A percentile compares a stretch with the other conserved stretches of the same genome.
phyloP scores from a whole-genome alignment of 1,140 invertebrate species.

The Procambarus clarkii region DNA sequence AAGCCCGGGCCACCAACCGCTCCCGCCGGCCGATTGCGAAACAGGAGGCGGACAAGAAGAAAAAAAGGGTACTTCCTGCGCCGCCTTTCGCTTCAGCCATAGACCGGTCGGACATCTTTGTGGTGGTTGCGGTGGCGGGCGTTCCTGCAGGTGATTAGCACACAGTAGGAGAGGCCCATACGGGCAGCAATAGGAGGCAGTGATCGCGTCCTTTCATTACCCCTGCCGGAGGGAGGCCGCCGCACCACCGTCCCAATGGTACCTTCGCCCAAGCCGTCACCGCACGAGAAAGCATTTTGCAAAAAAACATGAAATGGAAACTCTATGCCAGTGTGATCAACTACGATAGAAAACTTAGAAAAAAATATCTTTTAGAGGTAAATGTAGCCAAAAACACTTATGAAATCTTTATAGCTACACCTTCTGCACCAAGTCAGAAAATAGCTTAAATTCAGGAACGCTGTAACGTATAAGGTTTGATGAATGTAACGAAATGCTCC shows the following conservation, averaged over 20 bases:
- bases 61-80: not conserved
- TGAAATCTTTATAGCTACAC: slow-evolving; percentile 68
- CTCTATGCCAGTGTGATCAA: slow-evolving; percentile 32
- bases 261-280: too few species aligned
- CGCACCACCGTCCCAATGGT: not conserved
- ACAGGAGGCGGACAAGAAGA: not conserved
- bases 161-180: not conserved
- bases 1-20: not conserved
- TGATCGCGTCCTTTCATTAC: not conserved
- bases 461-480: slow-evolving; percentile 70
- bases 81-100: not conserved
- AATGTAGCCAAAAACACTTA: slow-evolving; percentile 67
- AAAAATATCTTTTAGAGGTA: slow-evolving; percentile 42
- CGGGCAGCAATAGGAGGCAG: not conserved
- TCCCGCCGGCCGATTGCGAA: not conserved
- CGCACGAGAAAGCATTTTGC: too few species aligned
- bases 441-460: slow-evolving; percentile 70
- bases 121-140: not conserved
- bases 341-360: slow-evolving; percentile 47
- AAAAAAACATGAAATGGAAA: slow-evolving; percentile 46
- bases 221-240: not conserved
- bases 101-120: slow-evolving; percentile 5
- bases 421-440: slow-evolving; percentile 68
- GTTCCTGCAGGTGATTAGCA: not conserved
- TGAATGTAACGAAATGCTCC: slow-evolving; percentile 70